Evolutionary conservation across 92 coral and sea anemone genomes (phyloP).

Genomic region (Epizoanthus rinbou): DNA sequence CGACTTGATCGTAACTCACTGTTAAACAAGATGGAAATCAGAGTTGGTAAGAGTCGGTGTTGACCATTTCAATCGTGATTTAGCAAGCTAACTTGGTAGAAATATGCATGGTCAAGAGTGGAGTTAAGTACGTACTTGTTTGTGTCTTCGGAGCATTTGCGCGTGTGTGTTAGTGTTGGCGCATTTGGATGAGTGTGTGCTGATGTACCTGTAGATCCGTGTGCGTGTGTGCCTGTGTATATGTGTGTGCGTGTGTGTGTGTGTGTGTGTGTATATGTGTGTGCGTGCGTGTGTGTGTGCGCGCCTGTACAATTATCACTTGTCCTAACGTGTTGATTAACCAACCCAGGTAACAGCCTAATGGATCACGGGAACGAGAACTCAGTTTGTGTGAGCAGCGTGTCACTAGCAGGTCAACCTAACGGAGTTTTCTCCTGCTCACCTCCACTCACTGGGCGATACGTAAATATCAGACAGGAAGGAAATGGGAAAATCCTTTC

Average conservation of each 20-base stretch:
- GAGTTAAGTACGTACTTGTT: background rate
- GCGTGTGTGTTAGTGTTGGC: background rate
- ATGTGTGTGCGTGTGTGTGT: background rate
- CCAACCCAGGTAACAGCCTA: constrained; percentile 38
- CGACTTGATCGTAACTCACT: constrained; percentile 21
- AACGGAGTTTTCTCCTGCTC: constrained; percentile 38
- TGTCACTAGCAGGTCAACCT: constrained; percentile 26
- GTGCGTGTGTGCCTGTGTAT: background rate
- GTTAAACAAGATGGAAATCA: constrained; percentile 36
- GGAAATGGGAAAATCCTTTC: constrained; percentile 29
- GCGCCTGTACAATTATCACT: background rate
- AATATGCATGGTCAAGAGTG: background rate
- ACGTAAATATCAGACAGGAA: constrained; percentile 34
- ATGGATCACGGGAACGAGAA: constrained; percentile 31
- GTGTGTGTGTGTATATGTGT: background rate
- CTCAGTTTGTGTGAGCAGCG: constrained; percentile 52
- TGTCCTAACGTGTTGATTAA: background rate
- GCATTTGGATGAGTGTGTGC: background rate
- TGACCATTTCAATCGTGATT: too few relatives aligned
- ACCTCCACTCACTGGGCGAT: constrained; percentile 20
- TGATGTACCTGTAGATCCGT: background rate
- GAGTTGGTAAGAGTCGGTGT: constrained; percentile 10
- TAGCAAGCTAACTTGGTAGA: background rate
- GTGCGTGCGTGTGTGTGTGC: too few relatives aligned
- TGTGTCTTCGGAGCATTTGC: background rate